Evolutionary conservation across 1,140 invertebrate genomes (phyloP), one percentile per base, ranked within the genome.

Genomic region (Papilio polyxenes): DNA sequence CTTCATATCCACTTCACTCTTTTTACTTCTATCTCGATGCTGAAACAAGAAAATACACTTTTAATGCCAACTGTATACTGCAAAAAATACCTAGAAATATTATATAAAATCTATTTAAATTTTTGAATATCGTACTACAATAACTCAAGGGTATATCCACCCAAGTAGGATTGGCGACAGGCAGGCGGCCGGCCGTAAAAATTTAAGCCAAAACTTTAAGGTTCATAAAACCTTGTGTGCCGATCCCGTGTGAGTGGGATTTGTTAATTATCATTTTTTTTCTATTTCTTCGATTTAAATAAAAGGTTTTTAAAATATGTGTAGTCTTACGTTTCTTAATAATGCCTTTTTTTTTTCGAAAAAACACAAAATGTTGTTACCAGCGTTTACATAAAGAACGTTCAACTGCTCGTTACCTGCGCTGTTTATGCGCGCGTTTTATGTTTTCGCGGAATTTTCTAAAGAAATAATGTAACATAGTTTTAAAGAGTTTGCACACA

Each of bases 1-100:
- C 95, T 98, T 98, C 89, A 97, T 97, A 86, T 96, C 96, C 40
- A 96, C 95, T 89, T 96, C 96, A 78, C 82, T 90, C 89, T 95
- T 95, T 85, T 96, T 96, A 78, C 92, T 93, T 10, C 95, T 95
- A 89, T 97, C 96, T 44, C 95, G 93, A 87, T 97, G 96, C 94
- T 97, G 89, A 85, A 87, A 95, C 90, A 44, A 80, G 20, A 59
- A 37, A 31, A 49, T 40, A 31, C 37, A 13, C 6, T 7, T 72
- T 2, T 7, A 72, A 37, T 23, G 31, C n/a, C 59, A 62, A 62
- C 7, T 20, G 1, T 20, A 62, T 62, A 62, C 23, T 62, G 59
- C 6, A 10, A 23, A 62, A 62, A 23, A n/a, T 13, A 51, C 1
- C 0, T 11, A 51, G 49, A 9, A 51, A 11, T 51, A 2, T 51